Evolutionary conservation across 35 echinoderm and acorn worm species (phyloP).

Genomic region (Heliocidaris tuberculata): DNA sequence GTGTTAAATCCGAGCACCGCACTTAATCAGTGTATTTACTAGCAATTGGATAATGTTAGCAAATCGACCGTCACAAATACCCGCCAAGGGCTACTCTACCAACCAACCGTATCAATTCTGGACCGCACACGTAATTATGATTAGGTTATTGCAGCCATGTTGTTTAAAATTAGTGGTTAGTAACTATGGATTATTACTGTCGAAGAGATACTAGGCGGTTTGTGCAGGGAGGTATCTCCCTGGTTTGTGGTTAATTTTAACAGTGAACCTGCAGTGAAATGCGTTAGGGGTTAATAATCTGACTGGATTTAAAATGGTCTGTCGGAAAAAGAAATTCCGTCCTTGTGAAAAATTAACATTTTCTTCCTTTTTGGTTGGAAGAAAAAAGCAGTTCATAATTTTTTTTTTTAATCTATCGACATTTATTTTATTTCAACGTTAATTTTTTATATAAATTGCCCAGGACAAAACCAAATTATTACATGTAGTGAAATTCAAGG

Average conservation of each 20-base stretch:
- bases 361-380: too few relatives aligned
- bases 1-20: background rate
- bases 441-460: too few relatives aligned
- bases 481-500: too few relatives aligned
- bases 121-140: constrained; percentile 9
- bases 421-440: too few relatives aligned
- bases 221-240: background rate
- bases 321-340: too few relatives aligned
- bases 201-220: background rate
- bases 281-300: too few relatives aligned
- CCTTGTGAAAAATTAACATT: too few relatives aligned
- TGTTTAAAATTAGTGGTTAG: constrained; percentile 17
- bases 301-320: too few relatives aligned
- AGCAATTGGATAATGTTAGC: background rate
- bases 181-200: background rate
- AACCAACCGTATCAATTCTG: background rate
- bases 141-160: background rate
- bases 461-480: too few relatives aligned
- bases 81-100: constrained; percentile 23
- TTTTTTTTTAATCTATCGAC: too few relatives aligned
- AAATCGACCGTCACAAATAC: constrained; percentile 37
- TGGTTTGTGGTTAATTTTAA: background rate
- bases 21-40: background rate
- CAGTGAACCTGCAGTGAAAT: background rate
- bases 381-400: too few relatives aligned